A percentile compares a stretch with the other conserved stretches of the same genome.
phyloP scores from a whole-genome alignment of 2,888 invertebrate genomes.

The Auanema sp. region DNA sequence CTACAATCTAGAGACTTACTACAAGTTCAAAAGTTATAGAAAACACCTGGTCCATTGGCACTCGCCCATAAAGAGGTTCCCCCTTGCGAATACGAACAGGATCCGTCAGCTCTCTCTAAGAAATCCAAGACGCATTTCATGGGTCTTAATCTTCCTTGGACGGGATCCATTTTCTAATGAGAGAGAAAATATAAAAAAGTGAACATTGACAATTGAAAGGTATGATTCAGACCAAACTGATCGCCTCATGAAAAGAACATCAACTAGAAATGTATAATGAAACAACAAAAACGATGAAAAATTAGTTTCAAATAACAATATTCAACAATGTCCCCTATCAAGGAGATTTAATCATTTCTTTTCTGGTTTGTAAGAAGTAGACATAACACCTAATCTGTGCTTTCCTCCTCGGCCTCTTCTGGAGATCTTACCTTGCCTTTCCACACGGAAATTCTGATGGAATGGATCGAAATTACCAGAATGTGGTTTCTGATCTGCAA shows the following conservation, averaged over 20 bases:
- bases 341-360: slow-evolving; percentile 1
- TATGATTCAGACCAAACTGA: neutral
- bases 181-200: no score
- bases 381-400: slow-evolving; percentile 24
- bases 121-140: slow-evolving; percentile 67
- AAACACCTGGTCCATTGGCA: slow-evolving; percentile 37
- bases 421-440: slow-evolving; percentile 12
- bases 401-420: slow-evolving; percentile 23
- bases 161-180: slow-evolving; percentile 2
- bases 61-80: slow-evolving; percentile 38
- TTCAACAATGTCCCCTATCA: slow-evolving; percentile 14
- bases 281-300: slow-evolving; percentile 5
- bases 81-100: slow-evolving; percentile 36
- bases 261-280: neutral
- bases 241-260: neutral
- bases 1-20: slow-evolving; percentile 7
- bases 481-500: slow-evolving; percentile 29
- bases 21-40: neutral
- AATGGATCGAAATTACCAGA: slow-evolving; percentile 41
- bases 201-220: neutral
- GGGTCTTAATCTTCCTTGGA: slow-evolving; percentile 8
- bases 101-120: slow-evolving; percentile 38
- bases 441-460: slow-evolving; percentile 28
- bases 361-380: slow-evolving; percentile 15
- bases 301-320: slow-evolving; percentile 11